Base-by-base conservation (phyloP, 2,113 vertebrate species). In the Tringa solitaria region DNA sequence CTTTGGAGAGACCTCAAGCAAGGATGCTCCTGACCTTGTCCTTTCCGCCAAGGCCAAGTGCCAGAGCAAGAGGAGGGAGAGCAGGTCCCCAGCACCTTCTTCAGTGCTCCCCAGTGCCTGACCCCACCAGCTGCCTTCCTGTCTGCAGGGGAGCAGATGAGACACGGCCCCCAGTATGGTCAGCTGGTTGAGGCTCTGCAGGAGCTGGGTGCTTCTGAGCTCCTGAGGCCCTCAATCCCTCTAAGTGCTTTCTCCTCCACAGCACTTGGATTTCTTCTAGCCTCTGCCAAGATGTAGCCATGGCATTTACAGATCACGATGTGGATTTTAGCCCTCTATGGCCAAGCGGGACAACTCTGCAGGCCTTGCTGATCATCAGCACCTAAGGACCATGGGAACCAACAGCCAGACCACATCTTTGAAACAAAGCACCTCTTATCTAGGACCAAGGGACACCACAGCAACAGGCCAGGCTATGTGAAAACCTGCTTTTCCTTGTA, bases 111-210 rank as follows among this genome's bases (percentile, higher is more conserved):
- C 28, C 59, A 11, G 53, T 30, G 35, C 33, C 57, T 46, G 32
- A 78, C 16, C 17, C 54, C 61, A 33, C 43, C 3, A 1, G 6
- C 35, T 69, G 39, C 19, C 35, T 37, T 56, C 18, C 53, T 5
- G 0, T 24, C 48, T 65, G 45, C 0, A 8, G 10, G 17, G 23
- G 14, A 23, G 2, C 20, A n/a, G 37, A 10, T 21, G 33, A 68
- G 59, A 54, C 60, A 30, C 0, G 3, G n/a, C 23, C 15, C 30
- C 7, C 41, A 51, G 12, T 2, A 1, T 1, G 12, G 14, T 35
- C 56, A 35, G 27, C 30, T 84, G 54, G 28, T 64, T 76, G 51
- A 2, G 2, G 41, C 35, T 48, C 24, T 51, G 53, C 1, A 4
- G 45, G 27, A 45, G 46, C 41, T 60, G 20, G 48, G 28, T 1